Base-by-base conservation (phyloP, 2,888 invertebrate species). In the Cerceris ruficornis region DNA sequence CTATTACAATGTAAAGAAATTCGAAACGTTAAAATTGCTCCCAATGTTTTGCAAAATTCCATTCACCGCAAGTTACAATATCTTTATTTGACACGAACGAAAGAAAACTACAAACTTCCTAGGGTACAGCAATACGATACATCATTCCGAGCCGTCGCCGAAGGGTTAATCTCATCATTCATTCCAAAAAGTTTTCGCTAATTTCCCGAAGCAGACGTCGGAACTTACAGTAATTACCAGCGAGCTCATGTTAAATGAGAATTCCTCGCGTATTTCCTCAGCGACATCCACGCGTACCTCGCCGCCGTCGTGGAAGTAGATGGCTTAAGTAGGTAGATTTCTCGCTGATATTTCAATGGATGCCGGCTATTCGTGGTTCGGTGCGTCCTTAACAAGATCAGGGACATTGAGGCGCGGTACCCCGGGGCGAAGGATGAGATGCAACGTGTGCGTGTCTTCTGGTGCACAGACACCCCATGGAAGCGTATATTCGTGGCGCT, bases 321-420 rank as follows among this genome's bases (percentile, higher is more conserved):
- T 64, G 85, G 84, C 83, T 87, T 86, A 86, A 89, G 87, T 82
- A 79, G 80, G 75, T 83, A 86, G 89, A 90, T 90, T 86, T 89
- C 86, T 85, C 88, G 86, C 74, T 85, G 90, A 90, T 91, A 90
- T 89, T 91, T 89, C 88, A 91, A 92, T 91, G 91, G 91, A 87
- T 85, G 87, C 85, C 86, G 89, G 89, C 87, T 88, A 86, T 90
- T 91, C 84, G 90, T 90, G 91, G 90, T 91, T 91, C 91, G 83
- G 85, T 91, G 91, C 90, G 88, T 86, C 90, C 89, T 88, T 91
- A 92, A 92, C 92, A 90, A 91, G 92, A 92, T 92, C 91, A 90
- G 89, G 86, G 87, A 86, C 86, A 86, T 84, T 80, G 87, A 83
- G 83, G 84, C 76, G 80, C 85, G 84, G 75, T 75, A 80, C 46